A percentile compares a stretch with the other conserved stretches of the same genome.
phyloP scores from a whole-genome alignment of 2,888 invertebrate species.

The Belgica antarctica region DNA sequence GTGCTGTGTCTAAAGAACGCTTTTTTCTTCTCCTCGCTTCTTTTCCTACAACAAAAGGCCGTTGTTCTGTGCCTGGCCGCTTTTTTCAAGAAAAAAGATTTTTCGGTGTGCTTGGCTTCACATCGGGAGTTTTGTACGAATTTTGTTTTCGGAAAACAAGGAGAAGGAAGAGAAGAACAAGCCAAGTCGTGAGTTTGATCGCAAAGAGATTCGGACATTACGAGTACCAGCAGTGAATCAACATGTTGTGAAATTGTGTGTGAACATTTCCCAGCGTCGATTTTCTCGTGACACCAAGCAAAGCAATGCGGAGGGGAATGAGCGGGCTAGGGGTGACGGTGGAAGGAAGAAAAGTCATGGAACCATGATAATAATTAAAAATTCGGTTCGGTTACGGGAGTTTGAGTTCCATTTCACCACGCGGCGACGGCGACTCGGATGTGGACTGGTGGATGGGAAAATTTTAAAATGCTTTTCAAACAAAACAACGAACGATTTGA shows the following conservation, averaged over 20 bases:
- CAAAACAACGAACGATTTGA: too few species aligned
- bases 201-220: slow-evolving; percentile 14
- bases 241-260: slow-evolving; percentile 37
- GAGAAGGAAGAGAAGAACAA: slow-evolving; percentile 3
- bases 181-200: slow-evolving; percentile 7
- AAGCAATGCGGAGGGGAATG: not conserved
- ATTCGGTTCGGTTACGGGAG: slow-evolving; percentile 36
- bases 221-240: slow-evolving; percentile 39
- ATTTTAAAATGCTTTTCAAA: not conserved
- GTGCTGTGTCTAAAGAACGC: not conserved
- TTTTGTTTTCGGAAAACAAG: slow-evolving; percentile 12
- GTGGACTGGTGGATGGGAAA: slow-evolving; percentile 14
- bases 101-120: slow-evolving; percentile 12
- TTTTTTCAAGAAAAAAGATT: slow-evolving; percentile 17
- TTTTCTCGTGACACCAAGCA: not conserved
- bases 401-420: slow-evolving; percentile 14
- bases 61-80: too few species aligned
- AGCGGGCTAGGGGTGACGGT: slow-evolving; percentile 16
- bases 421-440: too few species aligned
- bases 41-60: slow-evolving; percentile 33
- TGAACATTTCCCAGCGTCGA: slow-evolving; percentile 25
- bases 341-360: slow-evolving; percentile 32
- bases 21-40: slow-evolving; percentile 22
- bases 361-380: slow-evolving; percentile 42
- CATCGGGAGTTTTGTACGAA: not conserved